A percentile compares a stretch with the other conserved stretches of the same genome.
Conservation (phyloP, 2,797 vertebrate species). For the Poecilia velifera region DNA sequence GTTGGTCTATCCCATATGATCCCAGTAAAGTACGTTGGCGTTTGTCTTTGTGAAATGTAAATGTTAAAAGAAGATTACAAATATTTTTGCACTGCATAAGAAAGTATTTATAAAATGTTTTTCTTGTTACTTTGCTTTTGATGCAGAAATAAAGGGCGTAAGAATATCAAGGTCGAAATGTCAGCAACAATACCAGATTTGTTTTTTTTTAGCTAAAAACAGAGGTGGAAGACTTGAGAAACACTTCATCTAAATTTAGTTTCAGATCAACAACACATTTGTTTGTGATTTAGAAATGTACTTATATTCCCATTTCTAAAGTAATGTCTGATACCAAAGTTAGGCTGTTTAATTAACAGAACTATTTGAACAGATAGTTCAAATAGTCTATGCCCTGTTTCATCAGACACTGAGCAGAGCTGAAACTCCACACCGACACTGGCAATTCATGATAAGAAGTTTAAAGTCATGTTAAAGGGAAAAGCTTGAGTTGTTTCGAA, state of each 20-base stretch:
- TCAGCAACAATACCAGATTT: background rate
- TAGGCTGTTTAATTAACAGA: background rate
- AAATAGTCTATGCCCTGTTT: background rate
- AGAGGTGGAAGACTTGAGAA: background rate
- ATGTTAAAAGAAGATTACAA: background rate
- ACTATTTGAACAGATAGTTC: background rate
- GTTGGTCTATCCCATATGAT: background rate
- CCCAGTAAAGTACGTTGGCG: background rate
- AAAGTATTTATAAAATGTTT: background rate
- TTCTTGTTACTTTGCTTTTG: background rate
- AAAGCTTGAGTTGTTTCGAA: background rate
- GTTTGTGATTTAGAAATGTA: background rate
- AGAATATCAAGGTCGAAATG: background rate
- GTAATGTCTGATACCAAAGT: background rate
- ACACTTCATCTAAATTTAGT: background rate
- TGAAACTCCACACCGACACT: background rate
- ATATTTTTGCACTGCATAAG: background rate
- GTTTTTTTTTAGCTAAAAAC: background rate
- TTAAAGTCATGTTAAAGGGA: background rate
- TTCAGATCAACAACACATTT: background rate
- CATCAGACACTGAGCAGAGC: background rate
- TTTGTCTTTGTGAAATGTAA: background rate
- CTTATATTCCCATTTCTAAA: background rate
- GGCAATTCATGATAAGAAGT: background rate
- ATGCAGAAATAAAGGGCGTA: background rate